phyloP scores from a whole-genome alignment of 1,140 invertebrate genomes.

The Harpegnathos saltator region DNA sequence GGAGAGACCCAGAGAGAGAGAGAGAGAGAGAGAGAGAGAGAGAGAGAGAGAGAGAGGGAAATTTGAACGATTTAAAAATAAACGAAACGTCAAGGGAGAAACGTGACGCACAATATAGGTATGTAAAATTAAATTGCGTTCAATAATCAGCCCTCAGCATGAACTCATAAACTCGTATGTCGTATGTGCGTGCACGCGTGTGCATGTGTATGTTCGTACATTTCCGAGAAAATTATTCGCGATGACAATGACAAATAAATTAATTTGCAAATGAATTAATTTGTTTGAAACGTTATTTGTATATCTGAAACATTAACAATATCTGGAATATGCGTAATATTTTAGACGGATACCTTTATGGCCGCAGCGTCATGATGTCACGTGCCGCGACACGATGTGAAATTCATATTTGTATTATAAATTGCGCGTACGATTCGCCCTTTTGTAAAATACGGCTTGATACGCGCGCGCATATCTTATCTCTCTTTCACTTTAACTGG shows the following conservation, averaged over 20 bases:
- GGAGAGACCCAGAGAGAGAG: not conserved
- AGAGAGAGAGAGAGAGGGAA: not conserved
- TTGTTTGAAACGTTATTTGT: not conserved
- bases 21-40: not conserved
- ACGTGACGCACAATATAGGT: not conserved
- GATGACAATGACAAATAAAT: slow-evolving; percentile 31
- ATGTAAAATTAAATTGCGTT: slow-evolving; percentile 25
- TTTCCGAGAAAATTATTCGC: slow-evolving; percentile 13
- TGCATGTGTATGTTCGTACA: not conserved
- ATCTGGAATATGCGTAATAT: not conserved
- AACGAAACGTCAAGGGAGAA: not conserved
- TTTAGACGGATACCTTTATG: not conserved
- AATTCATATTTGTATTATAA: not conserved
- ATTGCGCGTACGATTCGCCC: not conserved
- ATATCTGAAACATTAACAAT: not conserved
- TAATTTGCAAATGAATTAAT: slow-evolving; percentile 27
- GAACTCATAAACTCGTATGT: too few species aligned
- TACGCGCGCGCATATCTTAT: not conserved
- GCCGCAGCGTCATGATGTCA: too few species aligned
- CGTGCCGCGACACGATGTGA: not conserved
- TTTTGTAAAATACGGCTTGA: not conserved
- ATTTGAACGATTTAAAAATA: not conserved
- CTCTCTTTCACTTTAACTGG: not conserved
- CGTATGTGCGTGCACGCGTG: too few species aligned
- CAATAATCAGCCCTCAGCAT: not conserved